phyloP scores from a whole-genome alignment of 2,888 invertebrate genomes.

The Parnassius mnemosyne region DNA sequence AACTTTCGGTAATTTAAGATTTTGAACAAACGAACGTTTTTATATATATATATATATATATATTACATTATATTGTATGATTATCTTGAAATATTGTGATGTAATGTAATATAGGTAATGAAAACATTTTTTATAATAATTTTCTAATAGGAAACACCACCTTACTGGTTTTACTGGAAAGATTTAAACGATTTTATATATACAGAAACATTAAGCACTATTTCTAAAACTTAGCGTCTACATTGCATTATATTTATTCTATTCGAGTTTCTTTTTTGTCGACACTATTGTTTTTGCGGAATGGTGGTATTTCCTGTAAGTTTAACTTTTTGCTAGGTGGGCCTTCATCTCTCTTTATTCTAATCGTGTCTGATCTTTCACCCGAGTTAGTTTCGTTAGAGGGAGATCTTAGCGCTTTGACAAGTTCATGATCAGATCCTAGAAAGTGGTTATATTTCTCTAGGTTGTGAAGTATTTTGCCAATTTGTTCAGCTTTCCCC shows the following conservation, averaged over 20 bases:
- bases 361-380: slow-evolving; percentile 64
- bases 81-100: slow-evolving; percentile 20
- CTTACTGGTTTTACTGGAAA: slow-evolving; percentile 26
- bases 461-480: slow-evolving; percentile 94
- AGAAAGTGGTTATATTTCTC: slow-evolving; percentile 91
- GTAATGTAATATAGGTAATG: slow-evolving; percentile 14
- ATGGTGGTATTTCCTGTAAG: slow-evolving; percentile 79
- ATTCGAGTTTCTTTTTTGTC: slow-evolving; percentile 49
- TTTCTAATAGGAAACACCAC: slow-evolving; percentile 52
- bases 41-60: no score
- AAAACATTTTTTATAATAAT: slow-evolving; percentile 20
- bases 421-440: slow-evolving; percentile 80
- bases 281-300: slow-evolving; percentile 56
- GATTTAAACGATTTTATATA: slow-evolving; percentile 9
- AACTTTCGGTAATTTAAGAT: no score
- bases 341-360: slow-evolving; percentile 76
- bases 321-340: slow-evolving; percentile 78
- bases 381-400: slow-evolving; percentile 63
- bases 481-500: slow-evolving; percentile 96
- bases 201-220: slow-evolving; percentile 2
- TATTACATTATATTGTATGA: slow-evolving; percentile 3
- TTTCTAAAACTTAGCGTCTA: background rate
- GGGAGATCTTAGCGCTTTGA: slow-evolving; percentile 74
- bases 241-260: slow-evolving; percentile 34
- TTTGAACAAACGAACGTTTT: no score